phyloP scores from a whole-genome alignment of 2,797 vertebrate species.

The Limnodromus scolopaceus region DNA sequence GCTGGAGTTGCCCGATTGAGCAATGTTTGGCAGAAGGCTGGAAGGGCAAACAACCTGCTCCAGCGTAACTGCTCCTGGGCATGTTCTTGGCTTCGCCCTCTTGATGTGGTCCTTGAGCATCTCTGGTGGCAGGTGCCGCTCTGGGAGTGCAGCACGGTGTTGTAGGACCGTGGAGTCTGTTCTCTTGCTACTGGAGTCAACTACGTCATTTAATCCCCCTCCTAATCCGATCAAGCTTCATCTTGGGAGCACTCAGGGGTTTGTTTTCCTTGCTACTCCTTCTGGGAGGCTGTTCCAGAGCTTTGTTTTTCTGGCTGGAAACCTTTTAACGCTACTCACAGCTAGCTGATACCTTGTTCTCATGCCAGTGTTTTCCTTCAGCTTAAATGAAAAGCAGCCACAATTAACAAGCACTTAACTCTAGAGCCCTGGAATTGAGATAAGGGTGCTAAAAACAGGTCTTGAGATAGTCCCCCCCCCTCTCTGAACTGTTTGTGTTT shows the following conservation, averaged over 20 bases:
- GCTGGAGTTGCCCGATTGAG: background rate
- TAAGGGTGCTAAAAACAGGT: background rate
- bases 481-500: background rate
- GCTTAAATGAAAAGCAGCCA: slow-evolving; percentile 33
- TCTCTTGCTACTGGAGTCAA: slow-evolving; percentile 17
- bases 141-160: background rate
- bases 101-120: slow-evolving; percentile 15
- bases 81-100: background rate
- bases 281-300: slow-evolving; percentile 40
- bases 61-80: background rate
- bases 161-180: background rate
- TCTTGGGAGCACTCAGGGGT: slow-evolving; percentile 7
- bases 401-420: slow-evolving; percentile 45
- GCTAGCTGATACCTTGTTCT: slow-evolving; percentile 59
- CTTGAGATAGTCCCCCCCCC: background rate
- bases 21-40: background rate
- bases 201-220: slow-evolving; percentile 34
- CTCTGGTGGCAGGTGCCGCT: slow-evolving; percentile 1
- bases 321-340: background rate
- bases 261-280: slow-evolving; percentile 63
- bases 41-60: background rate
- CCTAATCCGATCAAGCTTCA: slow-evolving; percentile 42
- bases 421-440: background rate
- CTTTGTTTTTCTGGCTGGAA: slow-evolving; percentile 63
- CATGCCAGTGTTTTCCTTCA: slow-evolving; percentile 54